Base-by-base conservation (phyloP, 2,113 vertebrate species). In the Sardina pilchardus region DNA sequence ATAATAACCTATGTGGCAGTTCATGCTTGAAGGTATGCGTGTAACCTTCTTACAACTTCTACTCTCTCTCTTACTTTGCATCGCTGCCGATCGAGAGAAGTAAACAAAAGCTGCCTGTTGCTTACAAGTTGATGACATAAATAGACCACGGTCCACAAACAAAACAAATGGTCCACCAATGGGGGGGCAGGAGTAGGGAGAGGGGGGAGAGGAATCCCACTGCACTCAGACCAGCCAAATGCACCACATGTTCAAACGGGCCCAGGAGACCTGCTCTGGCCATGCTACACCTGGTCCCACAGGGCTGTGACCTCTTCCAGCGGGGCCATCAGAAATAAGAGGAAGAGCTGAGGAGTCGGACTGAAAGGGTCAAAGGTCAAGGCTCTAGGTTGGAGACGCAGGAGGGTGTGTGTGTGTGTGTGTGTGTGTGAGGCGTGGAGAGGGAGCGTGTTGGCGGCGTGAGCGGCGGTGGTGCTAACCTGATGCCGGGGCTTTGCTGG, bases 401-500 rank as follows among this genome's bases (percentile, higher is more conserved):
- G 53, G 21, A 24, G 53, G 53, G 21, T 67, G n/a, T 14, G 63
- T n/a, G 56, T 24, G 21, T 6, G 56, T 48, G 47, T 48, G 47
- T 8, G 47, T 48, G 47, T 12, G 47, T 12, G 16, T 56, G 50
- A 19, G 50, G 17, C 2, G n/a, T 9, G 9, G 26, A 10, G 0
- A 7, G n/a, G 59, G 63, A 67, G 10, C 6, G 47, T 3, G 30
- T 24, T 59, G 59, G 24, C 21, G 14, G 44, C n/a, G n/a, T n/a
- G n/a, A 24, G 71, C 12, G 24, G 10, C 14, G 82, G 12, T 45
- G 48, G 39, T 78, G 89, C 94, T 95, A 88, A 95, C 95, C 94
- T 95, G 94, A 42, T 42, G 39, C 86, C 86, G 90, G 90, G 84
- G 84, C 63, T 44, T 90, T 87, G 82, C 84, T 84, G 86, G 85